Percentiles rank a stretch among this genome's conserved stretches.
phyloP scores from a whole-genome alignment of 2,113 vertebrate genomes.

The Parus major region DNA sequence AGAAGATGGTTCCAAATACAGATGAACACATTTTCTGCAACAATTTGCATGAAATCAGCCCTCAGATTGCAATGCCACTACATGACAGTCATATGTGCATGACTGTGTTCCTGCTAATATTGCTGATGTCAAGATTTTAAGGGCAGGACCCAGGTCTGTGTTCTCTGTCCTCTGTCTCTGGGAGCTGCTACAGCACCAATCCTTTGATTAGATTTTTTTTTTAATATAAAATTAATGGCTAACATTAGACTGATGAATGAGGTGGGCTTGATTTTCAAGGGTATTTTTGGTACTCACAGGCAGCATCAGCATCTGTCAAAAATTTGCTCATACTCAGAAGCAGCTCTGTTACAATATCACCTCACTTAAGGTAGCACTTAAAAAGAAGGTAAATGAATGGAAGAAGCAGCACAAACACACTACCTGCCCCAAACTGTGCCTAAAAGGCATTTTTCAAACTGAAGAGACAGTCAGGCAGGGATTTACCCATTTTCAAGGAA shows the following conservation, averaged over 20 bases:
- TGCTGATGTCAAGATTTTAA: neutral
- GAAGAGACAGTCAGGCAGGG: neutral
- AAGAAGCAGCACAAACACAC: neutral
- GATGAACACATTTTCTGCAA: neutral
- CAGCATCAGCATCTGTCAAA: neutral
- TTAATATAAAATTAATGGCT: neutral
- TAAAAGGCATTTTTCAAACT: neutral
- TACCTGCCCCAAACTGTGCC: neutral
- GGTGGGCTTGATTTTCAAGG: neutral
- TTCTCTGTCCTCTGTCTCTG: neutral
- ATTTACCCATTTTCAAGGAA: neutral
- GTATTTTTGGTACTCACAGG: too few relatives aligned
- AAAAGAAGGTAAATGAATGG: neutral
- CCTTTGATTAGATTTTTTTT: neutral
- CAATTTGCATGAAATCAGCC: neutral
- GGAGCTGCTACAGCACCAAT: neutral
- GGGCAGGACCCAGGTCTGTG: neutral
- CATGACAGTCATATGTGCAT: neutral
- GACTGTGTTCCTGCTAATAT: neutral
- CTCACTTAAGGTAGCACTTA: neutral
- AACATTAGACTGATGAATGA: neutral
- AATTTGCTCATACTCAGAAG: neutral
- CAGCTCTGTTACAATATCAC: neutral
- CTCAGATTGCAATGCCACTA: neutral
- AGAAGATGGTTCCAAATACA: neutral